A percentile compares a stretch with the other conserved stretches of the same genome.
Evolutionary conservation across 2,888 invertebrate species (phyloP).

Genomic region (Cephus rjabovi): DNA sequence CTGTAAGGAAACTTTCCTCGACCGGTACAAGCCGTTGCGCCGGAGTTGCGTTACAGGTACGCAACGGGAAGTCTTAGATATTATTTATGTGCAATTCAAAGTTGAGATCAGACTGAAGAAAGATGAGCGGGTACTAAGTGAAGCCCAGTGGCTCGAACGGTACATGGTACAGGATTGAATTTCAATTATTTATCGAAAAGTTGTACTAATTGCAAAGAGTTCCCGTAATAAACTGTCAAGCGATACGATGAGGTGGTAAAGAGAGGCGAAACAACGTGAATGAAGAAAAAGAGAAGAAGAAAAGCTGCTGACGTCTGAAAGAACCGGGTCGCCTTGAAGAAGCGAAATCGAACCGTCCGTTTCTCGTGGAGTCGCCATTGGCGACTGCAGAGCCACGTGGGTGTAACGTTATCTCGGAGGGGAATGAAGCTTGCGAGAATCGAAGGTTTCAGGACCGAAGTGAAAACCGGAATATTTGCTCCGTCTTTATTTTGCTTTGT

Average conservation of each 20-base stretch:
- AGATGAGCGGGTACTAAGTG: background rate
- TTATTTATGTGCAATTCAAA: conserved; percentile 37
- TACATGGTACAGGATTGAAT: conserved; percentile 39
- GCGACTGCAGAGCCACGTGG: background rate
- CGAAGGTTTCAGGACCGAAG: conserved; percentile 36
- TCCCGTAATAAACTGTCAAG: conserved; percentile 37
- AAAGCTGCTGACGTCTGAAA: conserved; percentile 19
- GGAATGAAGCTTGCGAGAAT: conserved; percentile 3
- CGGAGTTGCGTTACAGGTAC: background rate
- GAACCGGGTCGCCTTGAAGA: conserved; percentile 38
- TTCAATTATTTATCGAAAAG: conserved; percentile 57
- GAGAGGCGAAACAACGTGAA: background rate
- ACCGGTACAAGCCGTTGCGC: background rate
- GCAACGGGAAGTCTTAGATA: conserved; percentile 14
- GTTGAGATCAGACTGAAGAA: background rate
- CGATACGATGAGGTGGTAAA: background rate
- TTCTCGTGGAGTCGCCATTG: conserved; percentile 1
- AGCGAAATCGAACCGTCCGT: conserved; percentile 29
- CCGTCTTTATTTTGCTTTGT: background rate
- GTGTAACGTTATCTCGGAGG: conserved; percentile 1
- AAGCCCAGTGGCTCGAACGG: background rate
- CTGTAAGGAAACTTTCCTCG: conserved; percentile 42
- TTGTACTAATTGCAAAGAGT: conserved; percentile 39
- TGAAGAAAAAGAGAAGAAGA: background rate
- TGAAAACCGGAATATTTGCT: conserved; percentile 44